Base-by-base conservation (phyloP, 35 echinoderm and acorn worm genomes). In the Anneissia japonica region DNA sequence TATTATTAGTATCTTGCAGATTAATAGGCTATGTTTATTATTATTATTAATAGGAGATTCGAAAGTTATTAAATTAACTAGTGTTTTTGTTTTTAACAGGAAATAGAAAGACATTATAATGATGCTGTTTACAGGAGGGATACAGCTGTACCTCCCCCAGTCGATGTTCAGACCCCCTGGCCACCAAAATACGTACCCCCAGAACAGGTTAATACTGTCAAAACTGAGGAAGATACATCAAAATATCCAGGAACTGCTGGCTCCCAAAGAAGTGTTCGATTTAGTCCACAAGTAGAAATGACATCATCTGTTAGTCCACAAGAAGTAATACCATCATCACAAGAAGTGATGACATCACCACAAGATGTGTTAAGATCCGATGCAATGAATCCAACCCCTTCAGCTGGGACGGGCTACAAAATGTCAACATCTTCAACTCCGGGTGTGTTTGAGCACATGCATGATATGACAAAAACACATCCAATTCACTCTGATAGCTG, bases 391-490 rank as follows among this genome's bases (percentile, higher is more conserved):
- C 51, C 51, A 16, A 64, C 51, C 51, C 51, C 51, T 64, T 9
- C 51, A 64, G 51, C 51, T 7, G 51, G 51, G 19, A 64, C 26
- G 51, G 51, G 51, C 10, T 64, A 85, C 30, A 86, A 46, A 78
- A 78, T 35, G 32, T 34, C 76, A 17, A 34, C 76, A 13, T 14
- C 36, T 1, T 34, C 32, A 31, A 32, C n/a, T 31, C 91, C 91
- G 9, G 94, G 94, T 2, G 91, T 86, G 14, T 97, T 97, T 84
- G 94, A 97, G 45, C 94, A 97, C 73, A 97, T 97, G 39, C 88
- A 83, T 36, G 94, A 97, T 43, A 86, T 82, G 74, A 85, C 84
- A 23, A 89, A 90, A 41, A 90, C 74, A 28, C 86, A 97, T 36
- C 80, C 91, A 16, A 80, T 84, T 30, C 91, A 97, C 73, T 88